Evolutionary conservation across 2,113 vertebrate species (phyloP), one percentile per base, ranked within the genome.

Genomic region (Poeciliopsis turrubarensis): DNA sequence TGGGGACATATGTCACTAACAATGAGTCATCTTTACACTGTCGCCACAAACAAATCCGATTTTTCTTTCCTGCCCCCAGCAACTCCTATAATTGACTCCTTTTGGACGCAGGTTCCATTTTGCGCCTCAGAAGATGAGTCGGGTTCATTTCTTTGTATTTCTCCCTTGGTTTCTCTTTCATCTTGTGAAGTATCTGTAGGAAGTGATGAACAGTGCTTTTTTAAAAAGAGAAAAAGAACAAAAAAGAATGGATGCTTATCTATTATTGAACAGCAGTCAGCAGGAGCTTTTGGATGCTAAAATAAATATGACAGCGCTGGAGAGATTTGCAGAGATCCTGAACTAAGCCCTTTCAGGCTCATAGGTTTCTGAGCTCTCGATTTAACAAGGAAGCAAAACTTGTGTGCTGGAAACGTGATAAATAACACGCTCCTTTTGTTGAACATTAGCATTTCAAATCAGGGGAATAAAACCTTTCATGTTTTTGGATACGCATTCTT

Each of bases 201-300:
- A 90, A 74, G 73, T 22, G n/a, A 76, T 84, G 80, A 86, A 71
- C 66, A 68, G 30, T 26, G 64, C 63, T 72, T 75, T 65, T 70
- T 75, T 78, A 57, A 19, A 3, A 75, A 78, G 44, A 60, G 74
- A 78, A 57, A 19, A 2, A 9, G 29, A 29, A 29, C 29, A 29
- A 34, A 11, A 37, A 77, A 78, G 60, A 60, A 76, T 70, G 79
- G 85, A 66, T n/a, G 19, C 63, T 83, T 82, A 92, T 92, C 84
- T 81, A 92, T 93, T 90, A 93, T 93, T 92, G 79, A 91, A 81
- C 78, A 81, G 85, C 85, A 86, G 86, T 80, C 86, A 64, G 84
- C 76, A 84, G 86, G 75, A 73, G 82, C 87, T 85, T 71, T 88
- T 22, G 81, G 77, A 79, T 81, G 83, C 75, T 87, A 68, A 88